A percentile compares a stretch with the other conserved stretches of the same genome.
These are phyloP conservation scores for Taurulus bubalis DNA, from an alignment of 2,113 vertebrate genomes.

Conservation along the genomic window DNA sequence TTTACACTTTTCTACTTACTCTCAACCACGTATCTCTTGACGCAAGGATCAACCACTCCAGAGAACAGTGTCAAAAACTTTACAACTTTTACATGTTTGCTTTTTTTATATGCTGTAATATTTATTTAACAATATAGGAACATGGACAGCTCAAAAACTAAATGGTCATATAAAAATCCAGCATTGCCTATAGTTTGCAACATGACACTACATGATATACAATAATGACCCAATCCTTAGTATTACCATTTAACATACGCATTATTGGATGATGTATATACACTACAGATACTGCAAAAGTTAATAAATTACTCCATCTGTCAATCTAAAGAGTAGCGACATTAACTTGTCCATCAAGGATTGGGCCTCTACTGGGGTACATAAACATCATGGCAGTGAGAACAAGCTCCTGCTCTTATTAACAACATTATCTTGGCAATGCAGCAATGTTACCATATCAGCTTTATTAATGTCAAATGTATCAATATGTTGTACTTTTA, in stretches of 20 bases:
- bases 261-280: background rate
- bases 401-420: slow-evolving; percentile 1
- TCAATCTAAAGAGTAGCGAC: background rate
- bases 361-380: background rate
- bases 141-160: slow-evolving; percentile 31
- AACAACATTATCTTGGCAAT: slow-evolving; percentile 14
- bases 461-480: slow-evolving; percentile 49
- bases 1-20: background rate
- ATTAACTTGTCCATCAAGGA: background rate
- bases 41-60: background rate
- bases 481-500: slow-evolving; percentile 57
- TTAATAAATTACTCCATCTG: slow-evolving; percentile 17
- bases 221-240: slow-evolving; percentile 28
- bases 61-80: background rate
- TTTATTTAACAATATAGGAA: slow-evolving; percentile 70
- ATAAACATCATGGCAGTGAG: background rate
- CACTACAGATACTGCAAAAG: slow-evolving; percentile 3
- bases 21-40: background rate
- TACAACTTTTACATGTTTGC: slow-evolving; percentile 8
- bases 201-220: slow-evolving; percentile 28
- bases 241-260: background rate
- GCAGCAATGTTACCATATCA: slow-evolving; percentile 61
- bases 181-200: slow-evolving; percentile 35
- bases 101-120: slow-evolving; percentile 42
- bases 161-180: slow-evolving; percentile 53